Evolutionary conservation across 2,113 vertebrate species (phyloP).

Genomic region (Pelmatolapia mariae): DNA sequence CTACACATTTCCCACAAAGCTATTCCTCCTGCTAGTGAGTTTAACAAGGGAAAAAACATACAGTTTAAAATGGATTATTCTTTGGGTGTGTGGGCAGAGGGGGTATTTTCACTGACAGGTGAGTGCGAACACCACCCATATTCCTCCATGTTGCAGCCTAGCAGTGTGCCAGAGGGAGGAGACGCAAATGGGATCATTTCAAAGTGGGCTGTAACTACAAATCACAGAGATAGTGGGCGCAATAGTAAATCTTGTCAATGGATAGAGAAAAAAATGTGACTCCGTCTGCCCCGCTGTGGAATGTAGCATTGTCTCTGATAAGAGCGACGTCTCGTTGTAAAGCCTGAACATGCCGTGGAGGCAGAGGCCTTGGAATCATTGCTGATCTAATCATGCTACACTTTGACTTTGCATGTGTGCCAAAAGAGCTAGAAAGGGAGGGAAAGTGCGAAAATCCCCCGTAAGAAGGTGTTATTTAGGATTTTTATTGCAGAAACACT

Average conservation of each 20-base stretch:
- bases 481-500: background rate
- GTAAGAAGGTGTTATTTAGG: background rate
- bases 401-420: slow-evolving; percentile 29
- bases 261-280: slow-evolving; percentile 25
- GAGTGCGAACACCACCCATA: background rate
- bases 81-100: background rate
- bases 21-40: background rate
- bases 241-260: slow-evolving; percentile 42
- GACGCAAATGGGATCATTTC: background rate
- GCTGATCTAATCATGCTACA: slow-evolving; percentile 47
- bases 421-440: background rate
- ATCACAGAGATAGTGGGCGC: slow-evolving; percentile 33
- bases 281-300: slow-evolving; percentile 36
- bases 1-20: background rate
- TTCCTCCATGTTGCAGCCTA: background rate
- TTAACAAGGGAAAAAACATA: background rate
- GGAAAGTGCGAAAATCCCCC: background rate
- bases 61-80: background rate
- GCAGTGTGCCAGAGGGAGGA: background rate
- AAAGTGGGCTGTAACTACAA: slow-evolving; percentile 38
- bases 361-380: slow-evolving; percentile 26
- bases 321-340: slow-evolving; percentile 12
- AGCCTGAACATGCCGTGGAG: slow-evolving; percentile 38
- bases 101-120: background rate
- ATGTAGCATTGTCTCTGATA: slow-evolving; percentile 50